Evolutionary conservation across 2,888 invertebrate species (phyloP).

Genomic region (Eutolmus rufibarbis): DNA sequence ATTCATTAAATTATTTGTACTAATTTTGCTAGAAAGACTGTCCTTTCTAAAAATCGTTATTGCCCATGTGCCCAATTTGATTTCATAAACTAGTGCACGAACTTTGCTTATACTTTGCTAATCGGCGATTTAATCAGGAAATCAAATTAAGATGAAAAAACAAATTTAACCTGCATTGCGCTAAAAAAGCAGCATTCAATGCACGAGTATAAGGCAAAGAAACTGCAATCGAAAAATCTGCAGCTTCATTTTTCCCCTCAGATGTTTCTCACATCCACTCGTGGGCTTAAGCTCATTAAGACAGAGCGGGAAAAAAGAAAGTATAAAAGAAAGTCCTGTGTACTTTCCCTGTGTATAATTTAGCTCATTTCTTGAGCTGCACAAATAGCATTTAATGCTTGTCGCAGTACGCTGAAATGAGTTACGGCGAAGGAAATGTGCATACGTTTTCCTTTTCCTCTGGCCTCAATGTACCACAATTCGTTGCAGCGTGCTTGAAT

Average conservation of each 20-base stretch:
- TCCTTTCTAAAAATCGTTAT: no score
- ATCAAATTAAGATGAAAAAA: background rate
- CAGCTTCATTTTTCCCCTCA: background rate
- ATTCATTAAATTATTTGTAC: no score
- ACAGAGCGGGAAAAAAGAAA: background rate
- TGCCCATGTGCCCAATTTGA: no score
- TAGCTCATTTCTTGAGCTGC: background rate
- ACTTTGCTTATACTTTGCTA: background rate
- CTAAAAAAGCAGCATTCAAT: background rate
- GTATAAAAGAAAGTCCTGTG: background rate
- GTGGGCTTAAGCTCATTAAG: background rate
- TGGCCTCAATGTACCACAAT: background rate
- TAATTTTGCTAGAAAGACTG: no score
- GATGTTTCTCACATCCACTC: background rate
- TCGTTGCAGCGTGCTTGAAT: background rate
- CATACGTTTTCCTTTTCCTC: background rate
- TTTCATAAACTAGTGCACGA: no score
- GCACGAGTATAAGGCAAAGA: background rate
- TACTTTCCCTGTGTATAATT: background rate
- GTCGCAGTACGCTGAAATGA: background rate
- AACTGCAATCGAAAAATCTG: background rate
- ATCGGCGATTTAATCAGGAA: background rate
- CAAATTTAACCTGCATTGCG: background rate
- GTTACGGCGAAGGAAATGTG: background rate
- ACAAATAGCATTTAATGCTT: background rate